Evolutionary conservation across 2,113 vertebrate genomes (phyloP), one percentile per base, ranked within the genome.

Genomic region (Microcebus griseorufus): DNA sequence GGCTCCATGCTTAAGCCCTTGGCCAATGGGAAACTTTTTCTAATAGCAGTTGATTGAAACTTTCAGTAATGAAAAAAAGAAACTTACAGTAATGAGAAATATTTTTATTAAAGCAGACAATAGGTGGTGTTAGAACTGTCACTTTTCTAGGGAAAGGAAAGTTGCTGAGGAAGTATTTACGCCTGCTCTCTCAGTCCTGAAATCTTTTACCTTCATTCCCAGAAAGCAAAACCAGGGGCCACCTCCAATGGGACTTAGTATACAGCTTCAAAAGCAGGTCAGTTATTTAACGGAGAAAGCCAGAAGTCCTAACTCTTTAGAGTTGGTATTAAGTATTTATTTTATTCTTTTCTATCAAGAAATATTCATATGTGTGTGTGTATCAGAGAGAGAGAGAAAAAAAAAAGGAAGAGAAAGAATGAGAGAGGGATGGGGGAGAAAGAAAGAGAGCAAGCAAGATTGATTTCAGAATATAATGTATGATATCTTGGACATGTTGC

Each of bases 141-240:
- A 70, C 70, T 95, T 90, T 92, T 81, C 69, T 34, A 72, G 79
- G 45, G 65, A 58, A 89, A 82, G 60, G 72, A 45, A 62, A 95
- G 60, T 64, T 58, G n/a, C 72, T 6, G 25, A 85, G 60, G 82
- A 88, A 72, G 48, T 78, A 45, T 53, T 96, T 58, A 84, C 82
- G 23, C 39, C 34, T 80, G 58, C 16, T 70, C 17, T 55, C 48
- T 81, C 13, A 29, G 42, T 64, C 55, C 53, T 73, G 64, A 82
- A 92, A 58, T 83, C 87, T 80, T 95, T 75, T 72, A 51, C 84
- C 37, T 55, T 94, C 27, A 51, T 95, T 94, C 85, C 88, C 53
- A 62, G 69, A 70, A 90, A 67, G 39, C 69, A 93, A 84, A 53
- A 80, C 27, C 60, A 42, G 53, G 60, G 34, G 69, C 55, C n/a